A percentile compares a stretch with the other conserved stretches of the same genome.
phyloP scores from a whole-genome alignment of 2,113 vertebrate genomes.

The Corythaixoides concolor region DNA sequence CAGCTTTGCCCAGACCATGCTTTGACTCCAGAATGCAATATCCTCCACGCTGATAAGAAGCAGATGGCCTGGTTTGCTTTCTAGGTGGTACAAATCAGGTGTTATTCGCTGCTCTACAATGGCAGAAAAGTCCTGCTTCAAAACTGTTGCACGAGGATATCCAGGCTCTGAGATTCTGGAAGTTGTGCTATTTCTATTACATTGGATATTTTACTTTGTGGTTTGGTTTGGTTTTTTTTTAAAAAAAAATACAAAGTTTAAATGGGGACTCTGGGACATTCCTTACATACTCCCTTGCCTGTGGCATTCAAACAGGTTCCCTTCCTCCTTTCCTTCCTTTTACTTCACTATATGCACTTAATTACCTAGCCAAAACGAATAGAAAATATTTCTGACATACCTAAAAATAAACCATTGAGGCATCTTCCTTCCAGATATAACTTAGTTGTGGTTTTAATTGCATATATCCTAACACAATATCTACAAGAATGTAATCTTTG shows the following conservation, averaged over 20 bases:
- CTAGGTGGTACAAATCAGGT: background rate
- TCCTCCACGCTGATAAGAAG: background rate
- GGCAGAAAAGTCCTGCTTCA: background rate
- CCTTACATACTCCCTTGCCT: background rate
- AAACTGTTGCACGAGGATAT: too few species aligned
- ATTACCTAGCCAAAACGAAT: background rate
- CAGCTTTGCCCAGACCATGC: background rate
- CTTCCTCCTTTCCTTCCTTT: background rate
- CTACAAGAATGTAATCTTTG: background rate
- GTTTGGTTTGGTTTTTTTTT: background rate
- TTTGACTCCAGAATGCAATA: background rate
- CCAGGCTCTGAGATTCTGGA: background rate
- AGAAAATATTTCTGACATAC: constrained; percentile 26
- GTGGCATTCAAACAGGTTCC: background rate
- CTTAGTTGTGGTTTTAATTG: constrained; percentile 43
- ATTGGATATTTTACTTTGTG: background rate
- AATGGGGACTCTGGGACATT: background rate
- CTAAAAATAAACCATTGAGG: constrained; percentile 39
- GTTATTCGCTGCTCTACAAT: background rate
- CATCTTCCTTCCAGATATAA: constrained; percentile 42
- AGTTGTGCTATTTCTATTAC: background rate
- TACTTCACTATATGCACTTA: background rate
- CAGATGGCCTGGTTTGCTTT: background rate
- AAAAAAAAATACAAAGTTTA: background rate
- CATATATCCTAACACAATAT: background rate